Percentiles rank a stretch among this genome's conserved stretches.
Conservation (phyloP, 2,888 invertebrate species). For the Nemotelus pantherinus region DNA sequence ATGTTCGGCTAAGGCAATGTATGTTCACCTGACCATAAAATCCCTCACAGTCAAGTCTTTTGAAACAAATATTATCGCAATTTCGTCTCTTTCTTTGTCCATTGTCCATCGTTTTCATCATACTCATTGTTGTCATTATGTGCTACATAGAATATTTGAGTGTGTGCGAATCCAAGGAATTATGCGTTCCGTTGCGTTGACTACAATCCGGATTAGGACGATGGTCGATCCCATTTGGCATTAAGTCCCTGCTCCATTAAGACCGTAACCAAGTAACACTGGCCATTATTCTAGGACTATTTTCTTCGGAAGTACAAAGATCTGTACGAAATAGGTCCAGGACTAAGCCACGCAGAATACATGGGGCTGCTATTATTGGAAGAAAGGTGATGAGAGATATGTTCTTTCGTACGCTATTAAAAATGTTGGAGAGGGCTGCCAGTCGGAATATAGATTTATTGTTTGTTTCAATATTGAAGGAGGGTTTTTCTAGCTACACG, state of each 20-base stretch:
- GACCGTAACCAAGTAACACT: constrained; percentile 45
- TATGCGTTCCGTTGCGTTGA: constrained; percentile 40
- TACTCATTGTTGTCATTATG: background rate
- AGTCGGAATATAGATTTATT: background rate
- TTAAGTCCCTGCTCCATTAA: constrained; percentile 48
- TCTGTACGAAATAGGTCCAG: background rate
- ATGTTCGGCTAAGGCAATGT: background rate
- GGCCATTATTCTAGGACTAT: constrained; percentile 45
- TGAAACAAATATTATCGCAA: constrained; percentile 33
- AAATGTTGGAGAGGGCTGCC: background rate
- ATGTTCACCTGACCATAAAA: constrained; percentile 41
- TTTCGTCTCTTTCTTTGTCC: constrained; percentile 34
- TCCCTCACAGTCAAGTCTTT: background rate
- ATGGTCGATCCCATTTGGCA: constrained; percentile 41
- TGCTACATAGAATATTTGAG: background rate
- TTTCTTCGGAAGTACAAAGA: background rate
- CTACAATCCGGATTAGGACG: constrained; percentile 30
- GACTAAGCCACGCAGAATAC: background rate
- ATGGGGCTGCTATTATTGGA: background rate
- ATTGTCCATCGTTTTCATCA: constrained; percentile 3
- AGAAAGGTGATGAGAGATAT: constrained; percentile 5
- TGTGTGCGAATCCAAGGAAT: constrained; percentile 17
- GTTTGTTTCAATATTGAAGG: background rate
- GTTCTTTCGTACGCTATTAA: constrained; percentile 11
- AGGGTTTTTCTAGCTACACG: background rate